Percentiles rank a stretch among this genome's conserved stretches.
Conservation (phyloP, 2,797 vertebrate genomes). For the Takifugu ocellatus region DNA sequence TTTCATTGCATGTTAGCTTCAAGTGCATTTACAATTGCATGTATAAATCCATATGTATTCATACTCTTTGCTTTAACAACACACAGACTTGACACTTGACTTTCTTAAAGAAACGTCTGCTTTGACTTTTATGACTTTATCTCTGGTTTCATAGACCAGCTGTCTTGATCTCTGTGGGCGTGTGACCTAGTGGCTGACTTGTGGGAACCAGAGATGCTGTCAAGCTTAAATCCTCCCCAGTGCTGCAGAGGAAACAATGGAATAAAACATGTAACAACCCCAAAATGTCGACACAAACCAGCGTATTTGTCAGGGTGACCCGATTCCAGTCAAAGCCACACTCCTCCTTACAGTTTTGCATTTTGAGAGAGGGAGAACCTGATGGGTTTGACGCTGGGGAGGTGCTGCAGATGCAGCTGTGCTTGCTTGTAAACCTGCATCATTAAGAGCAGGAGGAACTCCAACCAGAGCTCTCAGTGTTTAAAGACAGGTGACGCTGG, state of each 20-base stretch:
- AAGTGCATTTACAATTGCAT: too few species aligned
- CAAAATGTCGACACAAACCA: slow-evolving; percentile 65
- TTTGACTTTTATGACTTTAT: slow-evolving; percentile 20
- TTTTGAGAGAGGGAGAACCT: slow-evolving; percentile 46
- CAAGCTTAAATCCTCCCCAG: slow-evolving; percentile 62
- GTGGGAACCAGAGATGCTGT: slow-evolving; percentile 70
- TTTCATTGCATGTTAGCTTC: too few species aligned
- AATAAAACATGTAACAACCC: slow-evolving; percentile 70
- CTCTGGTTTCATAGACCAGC: slow-evolving; percentile 14
- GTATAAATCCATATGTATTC: slow-evolving; percentile 7
- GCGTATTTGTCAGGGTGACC: slow-evolving; percentile 75
- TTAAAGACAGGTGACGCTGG: slow-evolving; percentile 41
- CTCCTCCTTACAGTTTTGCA: slow-evolving; percentile 47
- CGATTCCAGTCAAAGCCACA: slow-evolving; percentile 68
- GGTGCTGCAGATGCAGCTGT: slow-evolving; percentile 30
- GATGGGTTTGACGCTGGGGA: slow-evolving; percentile 56
- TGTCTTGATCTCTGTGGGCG: slow-evolving; percentile 51
- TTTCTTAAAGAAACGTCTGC: slow-evolving; percentile 16
- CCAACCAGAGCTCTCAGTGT: slow-evolving; percentile 38
- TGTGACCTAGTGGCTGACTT: slow-evolving; percentile 68
- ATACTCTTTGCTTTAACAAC: too few species aligned
- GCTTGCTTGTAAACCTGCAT: slow-evolving; percentile 43
- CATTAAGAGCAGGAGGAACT: slow-evolving; percentile 50
- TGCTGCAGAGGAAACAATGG: slow-evolving; percentile 64
- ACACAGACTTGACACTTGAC: too few species aligned